Percentiles rank a stretch among this genome's conserved stretches.
Conservation (phyloP, 2,797 vertebrate species). For the Sardinella longiceps region DNA sequence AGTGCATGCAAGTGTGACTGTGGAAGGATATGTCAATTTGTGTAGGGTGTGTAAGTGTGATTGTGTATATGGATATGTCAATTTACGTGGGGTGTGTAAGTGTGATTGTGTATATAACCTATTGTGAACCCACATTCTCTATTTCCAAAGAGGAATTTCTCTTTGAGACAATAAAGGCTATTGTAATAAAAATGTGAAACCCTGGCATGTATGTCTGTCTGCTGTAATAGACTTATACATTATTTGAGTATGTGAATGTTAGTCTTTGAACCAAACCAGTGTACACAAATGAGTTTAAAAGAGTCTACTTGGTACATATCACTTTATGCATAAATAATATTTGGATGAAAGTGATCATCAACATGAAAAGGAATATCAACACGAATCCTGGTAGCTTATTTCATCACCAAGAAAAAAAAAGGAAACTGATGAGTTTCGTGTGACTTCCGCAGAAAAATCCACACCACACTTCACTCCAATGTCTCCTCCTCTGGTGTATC, state of each 20-base stretch:
- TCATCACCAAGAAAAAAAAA: background rate
- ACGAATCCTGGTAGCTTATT: background rate
- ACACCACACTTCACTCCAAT: background rate
- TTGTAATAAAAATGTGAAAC: background rate
- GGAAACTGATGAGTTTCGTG: background rate
- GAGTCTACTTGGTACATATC: background rate
- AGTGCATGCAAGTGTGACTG: too few species aligned
- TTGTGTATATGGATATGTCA: too few species aligned
- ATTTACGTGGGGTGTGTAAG: too few species aligned
- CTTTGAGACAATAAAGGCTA: too few species aligned
- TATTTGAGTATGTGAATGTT: background rate
- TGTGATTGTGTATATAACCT: too few species aligned
- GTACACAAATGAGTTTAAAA: background rate
- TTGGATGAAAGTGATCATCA: background rate
- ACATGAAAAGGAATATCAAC: background rate
- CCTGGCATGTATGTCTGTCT: background rate
- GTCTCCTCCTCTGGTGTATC: background rate
- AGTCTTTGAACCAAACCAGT: background rate
- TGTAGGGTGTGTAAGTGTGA: too few species aligned
- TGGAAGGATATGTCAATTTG: too few species aligned
- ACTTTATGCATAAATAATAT: background rate
- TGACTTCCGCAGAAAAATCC: background rate
- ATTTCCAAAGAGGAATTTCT: too few species aligned
- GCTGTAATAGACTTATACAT: background rate
- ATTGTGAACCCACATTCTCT: too few species aligned